Base-by-base conservation (phyloP, 2,113 vertebrate species). In the Anguilla japonica region DNA sequence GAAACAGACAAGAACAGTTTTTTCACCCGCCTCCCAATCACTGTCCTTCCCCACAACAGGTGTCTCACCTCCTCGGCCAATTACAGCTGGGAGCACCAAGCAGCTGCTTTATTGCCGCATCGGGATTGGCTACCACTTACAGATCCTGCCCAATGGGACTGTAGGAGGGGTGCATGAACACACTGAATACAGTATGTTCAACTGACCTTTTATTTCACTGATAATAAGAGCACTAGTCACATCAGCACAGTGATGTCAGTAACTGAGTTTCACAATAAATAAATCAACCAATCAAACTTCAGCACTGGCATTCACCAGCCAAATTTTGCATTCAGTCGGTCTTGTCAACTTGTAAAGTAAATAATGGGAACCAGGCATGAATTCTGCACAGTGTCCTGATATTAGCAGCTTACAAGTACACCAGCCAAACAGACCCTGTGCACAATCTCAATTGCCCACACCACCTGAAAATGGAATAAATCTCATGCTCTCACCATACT, bases 61-160 rank as follows among this genome's bases (percentile, higher is more conserved):
- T 83, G 63, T 16, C 0, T 46, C 56, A 40, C 79, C 67, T 41
- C 16, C 87, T 87, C 80, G 82, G 85, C 91, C 90, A 88, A 41
- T 85, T 50, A 83, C 34, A 86, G 88, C 86, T 14, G n/a, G 6
- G 8, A 15, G 41, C 78, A 87, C 87, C 2, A 88, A 92, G 79
- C 91, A 91, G 91, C 90, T 95, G 43, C 93, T 96, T 7, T 95
- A 95, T 87, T 94, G 94, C 57, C 91, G 91, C 1, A 91, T 92
- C 34, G 94, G 94, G 81, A 96, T 95, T 63, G 95, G 95, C n/a
- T 95, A 90, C 90, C 95, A 95, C 86, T 90, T 96, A 15, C 94
- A 94, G 88, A 93, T 96, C 71, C 90, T 93, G 63, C 63, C 88
- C 81, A 89, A 75, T 9, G 94, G 95, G 18, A 89, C 82, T 1